A percentile compares a stretch with the other conserved stretches of the same genome.
Evolutionary conservation across 2,113 vertebrate species (phyloP).

Genomic region (Pycnonotus jocosus): DNA sequence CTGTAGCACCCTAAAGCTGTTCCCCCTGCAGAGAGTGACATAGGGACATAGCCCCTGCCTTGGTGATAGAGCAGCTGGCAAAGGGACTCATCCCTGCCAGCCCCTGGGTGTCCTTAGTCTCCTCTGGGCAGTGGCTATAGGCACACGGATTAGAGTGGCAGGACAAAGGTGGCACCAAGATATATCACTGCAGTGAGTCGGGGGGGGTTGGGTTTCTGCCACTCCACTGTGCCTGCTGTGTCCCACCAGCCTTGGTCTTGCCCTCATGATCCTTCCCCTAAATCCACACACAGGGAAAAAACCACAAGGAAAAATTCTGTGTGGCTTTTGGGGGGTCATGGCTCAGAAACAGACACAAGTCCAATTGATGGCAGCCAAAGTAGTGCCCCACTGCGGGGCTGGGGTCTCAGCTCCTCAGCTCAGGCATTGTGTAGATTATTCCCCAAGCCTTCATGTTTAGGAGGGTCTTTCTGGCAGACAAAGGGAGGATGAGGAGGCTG

Average conservation of each 20-base stretch:
- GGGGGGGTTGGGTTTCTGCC: not conserved
- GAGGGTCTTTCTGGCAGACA: not conserved
- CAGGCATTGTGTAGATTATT: not conserved
- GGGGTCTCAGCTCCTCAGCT: not conserved
- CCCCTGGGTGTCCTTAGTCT: no score
- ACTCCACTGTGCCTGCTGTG: not conserved
- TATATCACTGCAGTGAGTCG: not conserved
- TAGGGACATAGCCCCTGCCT: not conserved
- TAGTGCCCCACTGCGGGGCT: rapidly evolving
- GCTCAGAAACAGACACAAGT: not conserved
- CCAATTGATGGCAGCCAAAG: not conserved
- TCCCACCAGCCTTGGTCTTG: not conserved
- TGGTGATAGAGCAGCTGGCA: not conserved
- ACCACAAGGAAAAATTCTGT: not conserved
- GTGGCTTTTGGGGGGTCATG: not conserved
- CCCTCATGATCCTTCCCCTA: not conserved
- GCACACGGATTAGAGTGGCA: rapidly evolving
- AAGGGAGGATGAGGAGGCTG: not conserved
- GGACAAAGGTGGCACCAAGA: not conserved
- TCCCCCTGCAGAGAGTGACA: not conserved
- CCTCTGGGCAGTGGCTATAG: not conserved
- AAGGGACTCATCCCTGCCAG: not conserved
- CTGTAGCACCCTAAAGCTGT: not conserved
- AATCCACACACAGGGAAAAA: not conserved
- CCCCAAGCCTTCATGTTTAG: not conserved